Base-by-base conservation (phyloP, 2,113 vertebrate species). In the Caloenas nicobarica region DNA sequence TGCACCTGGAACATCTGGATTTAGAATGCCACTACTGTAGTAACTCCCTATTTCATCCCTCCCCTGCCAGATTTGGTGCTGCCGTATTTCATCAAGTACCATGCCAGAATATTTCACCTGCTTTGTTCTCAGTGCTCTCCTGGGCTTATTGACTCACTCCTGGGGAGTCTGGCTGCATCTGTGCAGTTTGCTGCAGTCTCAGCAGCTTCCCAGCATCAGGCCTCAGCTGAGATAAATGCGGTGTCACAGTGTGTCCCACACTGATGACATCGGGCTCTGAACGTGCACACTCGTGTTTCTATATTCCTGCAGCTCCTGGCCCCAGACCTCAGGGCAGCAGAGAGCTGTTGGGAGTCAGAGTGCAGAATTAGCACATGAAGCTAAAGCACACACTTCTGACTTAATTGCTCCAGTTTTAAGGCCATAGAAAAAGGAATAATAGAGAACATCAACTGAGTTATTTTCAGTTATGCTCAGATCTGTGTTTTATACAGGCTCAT, bases 261-360 rank as follows among this genome's bases (percentile, higher is more conserved):
- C 4, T 1, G 29, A 2, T 29, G 46, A 10, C 31, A 10, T 0
- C 4, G 28, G 60, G 61, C 68, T 70, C 57, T 22, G 19, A 51
- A 44, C 22, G 64, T 71, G 89, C 93, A 40, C 34, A 6, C 54
- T 93, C 89, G 74, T 26, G 85, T 23, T 2, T 6, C 51, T 58
- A 9, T 5, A 16, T 17, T 48, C 65, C 89, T 61, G 72, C 88
- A 56, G 79, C 60, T 21, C 24, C 74, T 14, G 54, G 14, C 36
- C 14, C 70, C 15, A 16, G 11, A 38, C 10, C 48, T 51, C 48
- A 6, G 65, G 50, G 28, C 56, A 84, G 50, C 58, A 80, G 26
- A 46, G 86, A 46, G 73, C n/a, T 40, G 11, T 0, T 6, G 21
- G 48, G n/a, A 77, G 42, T 21, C 66, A 28, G 72, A 7, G 13